Evolutionary conservation across 2,888 invertebrate genomes (phyloP).

Genomic region (Epinotia bilunana): DNA sequence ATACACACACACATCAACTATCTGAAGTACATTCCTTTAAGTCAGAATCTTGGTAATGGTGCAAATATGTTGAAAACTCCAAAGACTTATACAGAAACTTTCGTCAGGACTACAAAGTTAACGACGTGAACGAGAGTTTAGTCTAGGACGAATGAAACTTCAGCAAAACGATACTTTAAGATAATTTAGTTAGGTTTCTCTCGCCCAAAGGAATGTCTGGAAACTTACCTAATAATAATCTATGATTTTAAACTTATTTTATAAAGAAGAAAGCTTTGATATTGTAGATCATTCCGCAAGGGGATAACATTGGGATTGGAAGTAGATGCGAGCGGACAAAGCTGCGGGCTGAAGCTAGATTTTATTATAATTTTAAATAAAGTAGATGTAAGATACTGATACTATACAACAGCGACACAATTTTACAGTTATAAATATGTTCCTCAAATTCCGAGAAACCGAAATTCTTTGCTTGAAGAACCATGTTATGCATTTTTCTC

Average conservation of each 20-base stretch:
- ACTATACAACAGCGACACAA: background rate
- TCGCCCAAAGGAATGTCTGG: too few species aligned
- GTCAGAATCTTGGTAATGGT: background rate
- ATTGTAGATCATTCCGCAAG: too few species aligned
- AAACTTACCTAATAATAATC: too few species aligned
- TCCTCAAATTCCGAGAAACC: background rate
- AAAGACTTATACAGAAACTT: constrained; percentile 8
- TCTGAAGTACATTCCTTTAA: too few species aligned
- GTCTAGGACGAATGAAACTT: background rate
- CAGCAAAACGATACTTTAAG: background rate
- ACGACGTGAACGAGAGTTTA: background rate
- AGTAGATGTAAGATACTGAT: background rate
- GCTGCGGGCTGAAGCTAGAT: too few species aligned
- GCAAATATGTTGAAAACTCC: background rate
- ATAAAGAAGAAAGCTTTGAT: too few species aligned
- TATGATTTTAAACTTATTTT: too few species aligned
- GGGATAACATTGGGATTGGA: too few species aligned
- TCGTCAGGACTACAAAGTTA: background rate
- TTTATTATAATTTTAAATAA: background rate
- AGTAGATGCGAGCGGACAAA: too few species aligned
- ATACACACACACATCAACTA: too few species aligned
- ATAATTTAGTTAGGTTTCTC: background rate
- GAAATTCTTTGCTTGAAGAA: background rate
- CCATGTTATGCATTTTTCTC: background rate
- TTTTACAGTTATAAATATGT: too few species aligned